phyloP scores from a whole-genome alignment of 1,140 invertebrate genomes.

The Rhynchophorus ferrugineus region DNA sequence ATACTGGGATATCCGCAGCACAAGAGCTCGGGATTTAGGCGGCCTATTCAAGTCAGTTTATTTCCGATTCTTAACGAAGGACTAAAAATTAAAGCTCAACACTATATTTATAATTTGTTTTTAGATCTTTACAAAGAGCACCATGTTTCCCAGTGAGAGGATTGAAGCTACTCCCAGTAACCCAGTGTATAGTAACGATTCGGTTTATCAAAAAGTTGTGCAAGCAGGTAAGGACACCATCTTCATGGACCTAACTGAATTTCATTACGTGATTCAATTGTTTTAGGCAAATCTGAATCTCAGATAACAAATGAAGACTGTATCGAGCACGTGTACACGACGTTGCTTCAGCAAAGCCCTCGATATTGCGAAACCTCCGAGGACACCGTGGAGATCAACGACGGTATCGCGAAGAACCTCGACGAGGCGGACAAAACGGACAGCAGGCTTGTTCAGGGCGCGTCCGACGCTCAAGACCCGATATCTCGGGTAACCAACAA shows the following conservation, averaged over 20 bases:
- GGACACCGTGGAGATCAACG: constrained; percentile 22
- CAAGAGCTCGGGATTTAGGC: constrained; percentile 79
- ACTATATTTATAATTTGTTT: too few species aligned
- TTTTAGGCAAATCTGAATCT: constrained; percentile 26
- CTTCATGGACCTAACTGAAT: too few species aligned
- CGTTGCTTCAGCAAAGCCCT: constrained; percentile 17
- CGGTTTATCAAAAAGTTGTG: constrained; percentile 14
- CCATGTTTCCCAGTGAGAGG: constrained; percentile 46
- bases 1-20: constrained; percentile 76
- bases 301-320: constrained; percentile 14
- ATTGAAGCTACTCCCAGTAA: constrained; percentile 33
- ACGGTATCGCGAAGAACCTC: constrained; percentile 9
- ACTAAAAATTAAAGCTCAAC: not conserved
- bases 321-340: constrained; percentile 28
- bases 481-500: not conserved
- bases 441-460: too few species aligned
- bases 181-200: constrained; percentile 22
- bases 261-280: too few species aligned
- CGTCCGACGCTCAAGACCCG: too few species aligned
- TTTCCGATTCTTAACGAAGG: not conserved
- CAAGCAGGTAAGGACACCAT: constrained; percentile 1
- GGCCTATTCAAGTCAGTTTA: constrained; percentile 68
- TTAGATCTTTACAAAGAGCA: constrained; percentile 60
- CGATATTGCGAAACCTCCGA: constrained; percentile 23
- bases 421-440: not conserved